A percentile compares a stretch with the other conserved stretches of the same genome.
These are phyloP conservation scores for Hyles euphorbiae DNA, from an alignment of 1,140 invertebrate species.

Conservation along the genomic window DNA sequence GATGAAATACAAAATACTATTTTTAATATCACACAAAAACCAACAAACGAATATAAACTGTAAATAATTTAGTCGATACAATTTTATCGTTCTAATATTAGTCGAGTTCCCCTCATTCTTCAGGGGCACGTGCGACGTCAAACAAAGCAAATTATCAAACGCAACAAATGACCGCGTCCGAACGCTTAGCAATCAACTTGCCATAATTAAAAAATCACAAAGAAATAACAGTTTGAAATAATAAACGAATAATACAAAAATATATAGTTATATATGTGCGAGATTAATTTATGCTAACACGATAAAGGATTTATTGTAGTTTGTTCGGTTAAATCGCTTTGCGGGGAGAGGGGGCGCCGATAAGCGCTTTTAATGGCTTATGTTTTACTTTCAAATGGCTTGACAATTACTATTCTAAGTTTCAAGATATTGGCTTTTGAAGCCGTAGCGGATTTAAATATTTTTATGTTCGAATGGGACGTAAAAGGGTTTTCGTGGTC, in stretches of 20 bases:
- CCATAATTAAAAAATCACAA: neutral
- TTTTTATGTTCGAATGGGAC: too few relatives aligned
- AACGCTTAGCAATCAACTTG: conserved; percentile 3
- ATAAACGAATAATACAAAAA: conserved; percentile 1
- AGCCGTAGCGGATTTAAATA: too few relatives aligned
- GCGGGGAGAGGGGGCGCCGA: neutral
- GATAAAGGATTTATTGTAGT: conserved; percentile 8
- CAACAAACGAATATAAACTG: too few relatives aligned
- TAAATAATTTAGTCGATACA: too few relatives aligned
- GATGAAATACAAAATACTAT: too few relatives aligned
- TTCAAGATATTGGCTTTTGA: too few relatives aligned
- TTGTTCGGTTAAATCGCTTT: conserved; percentile 5
- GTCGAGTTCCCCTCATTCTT: neutral
- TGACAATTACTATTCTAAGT: too few relatives aligned
- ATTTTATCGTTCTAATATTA: too few relatives aligned
- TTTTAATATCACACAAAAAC: too few relatives aligned
- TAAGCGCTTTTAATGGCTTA: conserved; percentile 6
- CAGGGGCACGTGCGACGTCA: neutral
- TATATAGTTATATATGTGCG: conserved; percentile 3
- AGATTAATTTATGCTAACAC: conserved; percentile 7
- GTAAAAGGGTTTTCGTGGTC: too few relatives aligned
- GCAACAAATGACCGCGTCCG: neutral
- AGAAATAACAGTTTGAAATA: neutral
- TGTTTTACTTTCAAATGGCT: neutral
- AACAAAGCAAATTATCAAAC: too few relatives aligned